phyloP scores from a whole-genome alignment of 92 coral and sea anemone species.

The Siderastrea radians region DNA sequence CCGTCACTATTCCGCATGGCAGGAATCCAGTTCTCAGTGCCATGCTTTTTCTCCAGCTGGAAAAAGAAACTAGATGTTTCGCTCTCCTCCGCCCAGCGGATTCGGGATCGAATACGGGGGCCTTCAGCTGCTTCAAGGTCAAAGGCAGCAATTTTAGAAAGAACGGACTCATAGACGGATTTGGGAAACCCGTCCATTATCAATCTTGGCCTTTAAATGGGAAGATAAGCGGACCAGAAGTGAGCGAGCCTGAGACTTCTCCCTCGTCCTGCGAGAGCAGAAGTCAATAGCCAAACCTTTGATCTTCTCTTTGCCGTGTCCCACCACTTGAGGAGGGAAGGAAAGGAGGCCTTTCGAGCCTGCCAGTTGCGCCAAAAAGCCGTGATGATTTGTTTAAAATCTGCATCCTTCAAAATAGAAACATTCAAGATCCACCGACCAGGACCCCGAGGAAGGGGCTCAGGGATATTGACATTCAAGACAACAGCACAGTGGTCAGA shows the following conservation, averaged over 20 bases:
- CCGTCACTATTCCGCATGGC: neutral
- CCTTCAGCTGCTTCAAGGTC: neutral
- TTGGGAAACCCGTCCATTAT: neutral
- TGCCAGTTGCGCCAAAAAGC: neutral
- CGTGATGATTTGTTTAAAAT: rapidly evolving
- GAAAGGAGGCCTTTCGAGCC: neutral
- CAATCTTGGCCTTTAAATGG: neutral
- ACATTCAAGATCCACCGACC: neutral
- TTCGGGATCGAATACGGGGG: neutral
- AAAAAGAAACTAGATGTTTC: neutral
- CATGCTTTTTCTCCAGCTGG: neutral
- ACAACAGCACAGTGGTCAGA: neutral
- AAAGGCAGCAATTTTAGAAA: neutral
- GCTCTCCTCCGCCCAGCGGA: conserved; percentile 19
- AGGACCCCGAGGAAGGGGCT: neutral
- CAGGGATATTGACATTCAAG: neutral
- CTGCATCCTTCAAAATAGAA: neutral
- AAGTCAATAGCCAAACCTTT: neutral
- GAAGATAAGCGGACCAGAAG: neutral
- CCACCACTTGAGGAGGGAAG: conserved; percentile 6
- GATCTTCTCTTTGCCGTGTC: neutral
- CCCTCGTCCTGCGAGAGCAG: neutral
- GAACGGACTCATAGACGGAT: neutral
- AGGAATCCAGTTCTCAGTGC: neutral
- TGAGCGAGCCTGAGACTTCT: neutral